Base-by-base conservation (phyloP, 2,113 vertebrate species). In the Emberiza fucata region DNA sequence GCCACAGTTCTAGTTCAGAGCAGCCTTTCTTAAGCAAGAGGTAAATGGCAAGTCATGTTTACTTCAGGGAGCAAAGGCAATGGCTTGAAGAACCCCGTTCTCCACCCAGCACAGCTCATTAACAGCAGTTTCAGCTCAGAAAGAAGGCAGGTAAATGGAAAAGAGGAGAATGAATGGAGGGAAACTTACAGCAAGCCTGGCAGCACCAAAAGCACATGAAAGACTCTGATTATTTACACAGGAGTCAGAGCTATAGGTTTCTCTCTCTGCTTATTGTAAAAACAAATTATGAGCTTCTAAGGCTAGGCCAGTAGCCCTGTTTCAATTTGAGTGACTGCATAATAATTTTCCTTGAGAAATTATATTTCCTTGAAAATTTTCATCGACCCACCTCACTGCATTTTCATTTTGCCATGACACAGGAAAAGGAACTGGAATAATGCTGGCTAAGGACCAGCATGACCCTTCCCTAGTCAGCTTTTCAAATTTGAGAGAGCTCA, bases 61-160 rank as follows among this genome's bases (percentile, higher is more conserved):
- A 92, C 37, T 87, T 82, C 75, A 95, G 33, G 80, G 57, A 95
- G 78, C 45, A 88, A 86, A 97, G 64, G 28, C 56, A 57, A 40
- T 47, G 64, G 76, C 64, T 91, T 92, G 72, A 92, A 88, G 90
- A 94, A 93, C 37, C 90, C 88, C 16, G 0, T 68, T 94, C 72
- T 94, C 92, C 69, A 94, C 82, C 88, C 88, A 94, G 94, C 93
- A 92, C 63, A 90, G 75, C 39, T 93, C 66, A 95, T 50, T 51
- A 73, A 57, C 27, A 94, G 68, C 86, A 86, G 33, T 66, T 95
- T 94, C 88, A 95, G 92, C 95, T 96, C 87, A 96, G 92, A 96
- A 97, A 94, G 60, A 73, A 95, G 77, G 87, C 91, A 96, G 96
- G 93, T 95, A 92, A 96, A 96, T 88, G 91, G 94, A 91, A 97